Base-by-base conservation (phyloP, 2,888 invertebrate genomes). In the Merodon equestris region DNA sequence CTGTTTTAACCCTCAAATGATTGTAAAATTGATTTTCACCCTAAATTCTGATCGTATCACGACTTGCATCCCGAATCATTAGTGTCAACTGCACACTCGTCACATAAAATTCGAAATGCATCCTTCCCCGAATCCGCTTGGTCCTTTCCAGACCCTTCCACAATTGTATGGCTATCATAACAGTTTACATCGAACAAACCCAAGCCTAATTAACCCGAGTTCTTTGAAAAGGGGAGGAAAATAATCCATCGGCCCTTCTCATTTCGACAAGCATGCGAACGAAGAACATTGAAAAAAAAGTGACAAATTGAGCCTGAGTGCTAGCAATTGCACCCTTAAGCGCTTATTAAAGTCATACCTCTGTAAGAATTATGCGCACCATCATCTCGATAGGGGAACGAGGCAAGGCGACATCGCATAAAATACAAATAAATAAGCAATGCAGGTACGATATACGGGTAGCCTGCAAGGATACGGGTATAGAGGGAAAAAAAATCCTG, bases 241-340 rank as follows among this genome's bases (percentile, higher is more conserved):
- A 58, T n/a, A 34, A 48, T 17, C 54, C 14, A 48, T 15, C 19
- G 60, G 34, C 63, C 54, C 53, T 45, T 36, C 36, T 1, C 66
- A 42, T 54, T 42, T 48, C 36, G 57, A 42, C 34, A 54, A n/a
- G n/a, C 27, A 7, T 27, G 3, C 27, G 2, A 4, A 4, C 27
- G 27, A 27, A 27, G 27, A 7, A 27, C 27, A 27, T 4, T 7
- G 27, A 27, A 27, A 45, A 50, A 57, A 7, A 3, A 9, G 40
- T 63, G 77, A 73, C 77, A 79, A 79, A 79, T 79, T 77, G 67
- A 73, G 63, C 47, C 47, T 48, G 57, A 67, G 73, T 73, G 66
- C 60, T 47, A 58, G 58, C 73, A 58, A 58, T 73, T 73, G 73
- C 66, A 66, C 73, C 66, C 66, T 58, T 64, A 53, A 64, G 53